Base-by-base conservation (phyloP, 2,797 vertebrate genomes). In the Saxicola maurus region DNA sequence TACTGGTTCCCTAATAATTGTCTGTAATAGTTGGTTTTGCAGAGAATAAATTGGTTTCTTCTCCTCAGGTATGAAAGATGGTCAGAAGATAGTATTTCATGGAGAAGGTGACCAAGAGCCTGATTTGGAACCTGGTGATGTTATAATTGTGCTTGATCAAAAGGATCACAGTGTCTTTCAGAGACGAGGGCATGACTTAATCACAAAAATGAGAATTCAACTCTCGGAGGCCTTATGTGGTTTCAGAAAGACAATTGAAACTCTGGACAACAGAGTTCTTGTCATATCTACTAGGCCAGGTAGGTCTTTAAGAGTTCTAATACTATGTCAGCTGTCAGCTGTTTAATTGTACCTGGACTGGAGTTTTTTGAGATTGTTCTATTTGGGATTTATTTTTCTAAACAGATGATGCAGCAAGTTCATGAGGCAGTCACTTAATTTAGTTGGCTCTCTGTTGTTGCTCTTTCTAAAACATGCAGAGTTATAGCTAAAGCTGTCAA, bases 51-150 rank as follows among this genome's bases (percentile, higher is more conserved):
- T 19, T 27, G 2, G 1, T 71, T 80, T 31, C 24, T 77, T 38
- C n/a, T 57, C 21, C 80, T 9, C 35, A 99, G 99, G 99, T 89
- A 99, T 99, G 99, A 99, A 98, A 95, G 98, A 99, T 67, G 98
- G 98, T 48, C 99, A 99, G 94, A 99, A 98, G 96, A 98, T 99
- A 68, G 98, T 98, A 71, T 99, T 99, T 95, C 97, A 98, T 9
- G 99, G 99, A 71, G 98, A 99, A 96, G 99, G 99, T 7, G 99
- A 99, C 95, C 98, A 99, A 94, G 99, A 99, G 80, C 98, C 98
- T n/a, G 98, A 98, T 82, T 94, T 99, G 92, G 99, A 99, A 88
- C 98, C 99, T 62, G 99, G 99, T 19, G 98, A 99, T 92, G 98
- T 99, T 33, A 95, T 99, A 46, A 98, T 99, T 87, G 98, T 99